Base-by-base conservation (phyloP, 1,140 invertebrate genomes). In the Orchestia grillus region DNA sequence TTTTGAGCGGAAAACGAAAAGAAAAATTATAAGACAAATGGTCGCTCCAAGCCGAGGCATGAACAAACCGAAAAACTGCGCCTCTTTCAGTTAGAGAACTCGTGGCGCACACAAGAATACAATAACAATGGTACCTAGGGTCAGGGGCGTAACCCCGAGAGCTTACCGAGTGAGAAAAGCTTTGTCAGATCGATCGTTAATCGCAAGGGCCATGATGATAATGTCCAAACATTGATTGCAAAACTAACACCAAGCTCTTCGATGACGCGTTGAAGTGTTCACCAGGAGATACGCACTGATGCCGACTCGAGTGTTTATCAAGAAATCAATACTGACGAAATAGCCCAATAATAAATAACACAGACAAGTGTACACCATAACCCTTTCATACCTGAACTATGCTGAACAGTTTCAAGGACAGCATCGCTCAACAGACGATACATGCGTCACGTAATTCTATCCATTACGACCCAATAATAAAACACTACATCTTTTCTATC, bases 21-120 rank as follows among this genome's bases (percentile, higher is more conserved):
- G 92, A 94, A 94, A 94, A 94, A 94, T 44, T 44, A 94, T 45
- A 44, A 94, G 92, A 94, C 92, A 94, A 94, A 94, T 47, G 92
- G 44, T n/a, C 44, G 43, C 92, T 44, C 36, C 44, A 45, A 40
- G 28, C 62, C 28, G 36, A 8, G 11, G 62, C 62, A 77, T 77
- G 62, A 77, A 77, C 62, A 77, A 77, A 77, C 62, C 36, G 15
- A 77, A 77, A 77, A 77, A 77, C 62, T 77, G 28, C 62, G 62
- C 62, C 62, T 77, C 28, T 36, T 77, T 77, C 62, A 77, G 62
- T 77, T 77, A 23, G 62, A 19, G 62, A 77, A 15, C 62, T 36
- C 62, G 62, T 77, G 28, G 15, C 11, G 28, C 62, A 23, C 62
- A 53, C 47, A 53, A 53, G 47, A 77, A 77, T 77, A 77, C 62